These are phyloP conservation scores for Patella caerulea DNA, from an alignment of 2,888 invertebrate species.

Conservation along the genomic window DNA sequence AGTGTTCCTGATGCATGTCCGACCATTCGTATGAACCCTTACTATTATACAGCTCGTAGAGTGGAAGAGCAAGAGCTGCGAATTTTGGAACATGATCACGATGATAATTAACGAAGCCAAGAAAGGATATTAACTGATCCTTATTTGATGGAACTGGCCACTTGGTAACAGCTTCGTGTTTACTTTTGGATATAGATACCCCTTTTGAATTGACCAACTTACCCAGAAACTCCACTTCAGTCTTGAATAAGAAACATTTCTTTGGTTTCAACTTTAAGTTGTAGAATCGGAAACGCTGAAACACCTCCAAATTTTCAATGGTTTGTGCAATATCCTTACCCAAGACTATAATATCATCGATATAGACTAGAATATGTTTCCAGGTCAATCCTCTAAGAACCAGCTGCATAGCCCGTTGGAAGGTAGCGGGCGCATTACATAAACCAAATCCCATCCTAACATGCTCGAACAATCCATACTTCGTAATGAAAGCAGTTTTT, in stretches of 20 bases:
- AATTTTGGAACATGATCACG: slow-evolving; percentile 26
- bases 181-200: slow-evolving; percentile 16
- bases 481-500: slow-evolving; percentile 43
- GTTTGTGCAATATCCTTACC: slow-evolving; percentile 34
- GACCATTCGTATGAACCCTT: slow-evolving; percentile 21
- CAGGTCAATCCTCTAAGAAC: slow-evolving; percentile 34
- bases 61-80: slow-evolving; percentile 28
- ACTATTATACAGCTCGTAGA: slow-evolving; percentile 27
- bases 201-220: slow-evolving; percentile 20
- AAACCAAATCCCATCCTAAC: slow-evolving; percentile 39
- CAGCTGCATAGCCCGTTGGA: slow-evolving; percentile 30
- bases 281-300: slow-evolving; percentile 28
- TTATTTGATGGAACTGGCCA: slow-evolving; percentile 29
- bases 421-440: slow-evolving; percentile 40
- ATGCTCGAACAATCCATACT: slow-evolving; percentile 39
- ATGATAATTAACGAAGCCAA: slow-evolving; percentile 23
- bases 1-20: slow-evolving; percentile 9
- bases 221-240: slow-evolving; percentile 29
- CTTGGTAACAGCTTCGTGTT: slow-evolving; percentile 20
- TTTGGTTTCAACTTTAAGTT: slow-evolving; percentile 38
- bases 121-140: background rate
- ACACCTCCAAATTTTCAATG: slow-evolving; percentile 30
- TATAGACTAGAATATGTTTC: slow-evolving; percentile 37
- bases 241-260: slow-evolving; percentile 32
- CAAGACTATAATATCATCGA: slow-evolving; percentile 43